phyloP scores from a whole-genome alignment of 2,888 invertebrate genomes.

The Athrips mouffetella region DNA sequence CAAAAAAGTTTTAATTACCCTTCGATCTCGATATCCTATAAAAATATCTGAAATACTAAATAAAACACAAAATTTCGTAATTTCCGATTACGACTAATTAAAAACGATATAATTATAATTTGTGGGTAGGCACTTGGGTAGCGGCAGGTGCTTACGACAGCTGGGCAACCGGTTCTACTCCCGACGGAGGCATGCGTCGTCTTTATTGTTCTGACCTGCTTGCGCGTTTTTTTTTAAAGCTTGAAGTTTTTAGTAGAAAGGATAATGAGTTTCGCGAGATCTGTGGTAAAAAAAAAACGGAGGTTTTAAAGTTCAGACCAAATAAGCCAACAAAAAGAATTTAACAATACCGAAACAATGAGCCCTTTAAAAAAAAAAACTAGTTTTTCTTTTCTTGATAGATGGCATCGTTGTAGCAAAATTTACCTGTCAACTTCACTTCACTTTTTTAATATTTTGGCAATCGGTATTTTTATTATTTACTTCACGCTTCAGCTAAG shows the following conservation, averaged over 20 bases:
- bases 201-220: slow-evolving; percentile 14
- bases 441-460: no score
- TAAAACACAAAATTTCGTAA: slow-evolving; percentile 4
- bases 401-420: no score
- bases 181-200: slow-evolving; percentile 5
- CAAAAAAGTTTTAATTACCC: no score
- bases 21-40: neutral
- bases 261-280: neutral
- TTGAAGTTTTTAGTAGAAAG: neutral
- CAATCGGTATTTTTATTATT: no score
- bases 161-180: slow-evolving; percentile 17
- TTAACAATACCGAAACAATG: no score
- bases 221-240: neutral
- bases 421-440: no score
- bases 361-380: no score
- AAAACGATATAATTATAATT: neutral
- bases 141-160: slow-evolving; percentile 13
- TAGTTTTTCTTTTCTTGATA: no score
- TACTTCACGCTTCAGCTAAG: no score
- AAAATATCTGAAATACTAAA: neutral
- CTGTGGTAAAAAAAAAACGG: no score
- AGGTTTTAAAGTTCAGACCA: no score
- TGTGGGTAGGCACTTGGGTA: neutral
- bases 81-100: neutral
- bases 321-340: no score